Base-by-base conservation (phyloP, 2,888 invertebrate species). In the Oegoconia quadripuncta region DNA sequence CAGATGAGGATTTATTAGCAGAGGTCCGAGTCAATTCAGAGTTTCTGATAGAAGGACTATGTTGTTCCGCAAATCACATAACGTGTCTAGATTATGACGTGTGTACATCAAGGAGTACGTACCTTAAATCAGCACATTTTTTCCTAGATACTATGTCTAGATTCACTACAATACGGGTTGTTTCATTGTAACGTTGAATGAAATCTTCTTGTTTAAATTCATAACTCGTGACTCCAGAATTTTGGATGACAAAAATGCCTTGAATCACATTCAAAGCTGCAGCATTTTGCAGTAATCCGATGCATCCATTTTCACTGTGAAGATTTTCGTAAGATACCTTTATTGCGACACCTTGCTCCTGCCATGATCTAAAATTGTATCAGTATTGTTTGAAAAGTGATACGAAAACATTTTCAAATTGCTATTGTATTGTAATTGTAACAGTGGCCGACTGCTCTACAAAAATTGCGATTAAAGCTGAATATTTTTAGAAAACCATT, bases 241-340 rank as follows among this genome's bases (percentile, higher is more conserved):
- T 55, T 37, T 64, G 58, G 20, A 67, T 53, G 33, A 71, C 44
- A 39, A 69, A 69, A 41, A 74, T 59, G n/a, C 72, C 68, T 14
- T 52, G 37, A 37, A 74, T 46, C 17, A 59, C 48, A 9, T 67
- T 72, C 37, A 63, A 50, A 46, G 64, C 61, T 3, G 41, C 31
- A 11, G 45, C 60, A 29, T 65, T 59, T 38, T 52, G 59, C 2
- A 73, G 27, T 23, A 72, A 48, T 27, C 56, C 55, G 7, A 33
- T 39, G 36, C 65, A 65, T 29, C 55, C 60, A 37, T 57, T 56
- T 34, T 62, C 64, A 1, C 52, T 54, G 41, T 58, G 42, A 2
- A 65, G 42, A 27, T 61, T 53, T 18, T 66, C 50, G 4, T 56
- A 49, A 16, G 42, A 65, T 23, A 60, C 37, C 41, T 59, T 42